A percentile compares a stretch with the other conserved stretches of the same genome.
These are phyloP conservation scores for Capromys pilorides DNA, from an alignment of 2,797 vertebrate species.

Conservation along the genomic window DNA sequence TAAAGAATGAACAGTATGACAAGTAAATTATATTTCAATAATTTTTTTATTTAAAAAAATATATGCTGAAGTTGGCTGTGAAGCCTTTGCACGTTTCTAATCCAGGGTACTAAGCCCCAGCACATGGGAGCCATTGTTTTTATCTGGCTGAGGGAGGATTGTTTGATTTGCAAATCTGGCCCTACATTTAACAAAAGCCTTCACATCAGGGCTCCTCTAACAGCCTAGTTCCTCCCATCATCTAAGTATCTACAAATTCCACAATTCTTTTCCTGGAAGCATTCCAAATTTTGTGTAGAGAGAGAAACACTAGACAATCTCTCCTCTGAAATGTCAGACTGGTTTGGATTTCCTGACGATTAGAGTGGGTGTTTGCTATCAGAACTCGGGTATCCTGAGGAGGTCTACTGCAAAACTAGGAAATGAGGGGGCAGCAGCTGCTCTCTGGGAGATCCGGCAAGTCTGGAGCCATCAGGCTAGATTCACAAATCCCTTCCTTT, in stretches of 20 bases:
- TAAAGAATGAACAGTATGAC: not conserved
- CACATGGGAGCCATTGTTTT: constrained; percentile 33
- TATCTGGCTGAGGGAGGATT: not conserved
- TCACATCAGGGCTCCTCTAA: constrained; percentile 34
- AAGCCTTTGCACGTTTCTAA: not conserved
- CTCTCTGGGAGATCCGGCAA: not conserved
- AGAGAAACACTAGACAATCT: constrained; percentile 7
- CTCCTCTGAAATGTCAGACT: constrained; percentile 17
- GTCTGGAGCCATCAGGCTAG: not conserved
- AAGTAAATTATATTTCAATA: not conserved
- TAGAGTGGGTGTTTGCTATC: constrained; percentile 60
- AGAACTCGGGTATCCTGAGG: not conserved
- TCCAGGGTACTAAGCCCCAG: not conserved
- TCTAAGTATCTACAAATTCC: constrained; percentile 57
- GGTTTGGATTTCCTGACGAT: constrained; percentile 51
- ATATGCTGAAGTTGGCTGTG: not conserved
- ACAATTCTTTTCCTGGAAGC: constrained; percentile 34
- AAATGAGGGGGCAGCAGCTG: not conserved
- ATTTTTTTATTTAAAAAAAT: not conserved
- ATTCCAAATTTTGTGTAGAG: constrained; percentile 55
- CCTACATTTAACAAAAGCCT: constrained; percentile 57
- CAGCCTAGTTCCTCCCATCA: constrained; percentile 16
- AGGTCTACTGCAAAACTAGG: not conserved
- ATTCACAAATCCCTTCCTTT: not conserved
- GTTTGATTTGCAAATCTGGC: constrained; percentile 45